A percentile compares a stretch with the other conserved stretches of the same genome.
Evolutionary conservation across 2,888 invertebrate genomes (phyloP).

Genomic region (Pammene fasciana): DNA sequence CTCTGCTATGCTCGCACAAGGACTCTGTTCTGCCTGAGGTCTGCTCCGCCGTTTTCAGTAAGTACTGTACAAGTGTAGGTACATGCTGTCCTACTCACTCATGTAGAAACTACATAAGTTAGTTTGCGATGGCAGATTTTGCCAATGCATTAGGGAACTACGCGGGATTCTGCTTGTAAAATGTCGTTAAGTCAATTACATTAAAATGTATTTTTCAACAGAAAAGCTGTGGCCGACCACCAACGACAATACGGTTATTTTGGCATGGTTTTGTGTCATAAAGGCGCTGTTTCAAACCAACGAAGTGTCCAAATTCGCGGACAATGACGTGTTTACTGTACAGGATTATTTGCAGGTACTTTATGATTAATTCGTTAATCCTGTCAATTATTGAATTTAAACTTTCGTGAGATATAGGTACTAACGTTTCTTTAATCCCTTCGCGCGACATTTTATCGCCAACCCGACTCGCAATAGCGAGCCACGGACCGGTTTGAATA

Average conservation of each 20-base stretch:
- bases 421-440: no score
- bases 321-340: constrained; percentile 67
- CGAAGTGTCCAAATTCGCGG: constrained; percentile 65
- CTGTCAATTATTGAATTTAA: no score
- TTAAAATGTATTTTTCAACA: constrained; percentile 54
- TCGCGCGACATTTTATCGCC: no score
- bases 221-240: constrained; percentile 83
- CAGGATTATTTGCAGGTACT: constrained; percentile 77
- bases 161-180: neutral
- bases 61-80: constrained; percentile 42
- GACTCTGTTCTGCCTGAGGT: constrained; percentile 87
- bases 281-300: constrained; percentile 80
- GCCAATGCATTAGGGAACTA: no score
- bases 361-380: neutral
- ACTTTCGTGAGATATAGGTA: no score
- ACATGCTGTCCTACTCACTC: constrained; percentile 83
- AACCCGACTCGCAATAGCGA: no score
- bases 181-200: neutral
- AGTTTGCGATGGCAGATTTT: constrained; percentile 91
- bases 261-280: constrained; percentile 85
- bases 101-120: constrained; percentile 86
- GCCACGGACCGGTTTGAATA: no score
- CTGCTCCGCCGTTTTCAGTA: constrained; percentile 60
- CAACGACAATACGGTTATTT: constrained; percentile 74
- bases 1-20: constrained; percentile 90